These are phyloP conservation scores for Drepana falcataria DNA, from an alignment of 2,888 invertebrate species.

Conservation along the genomic window DNA sequence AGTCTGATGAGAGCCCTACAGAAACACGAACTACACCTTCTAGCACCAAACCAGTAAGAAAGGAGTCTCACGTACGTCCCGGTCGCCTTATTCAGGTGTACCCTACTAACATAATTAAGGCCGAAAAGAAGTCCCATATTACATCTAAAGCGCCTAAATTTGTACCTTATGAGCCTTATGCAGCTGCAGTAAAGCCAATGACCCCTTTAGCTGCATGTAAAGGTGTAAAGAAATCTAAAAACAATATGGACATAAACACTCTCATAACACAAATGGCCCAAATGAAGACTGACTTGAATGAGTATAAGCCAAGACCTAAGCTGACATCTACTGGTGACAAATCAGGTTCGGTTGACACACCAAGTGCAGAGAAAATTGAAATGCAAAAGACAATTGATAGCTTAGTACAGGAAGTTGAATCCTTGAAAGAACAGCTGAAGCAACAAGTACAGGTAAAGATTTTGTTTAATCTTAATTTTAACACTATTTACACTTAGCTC, in stretches of 20 bases:
- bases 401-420: slow-evolving; percentile 83
- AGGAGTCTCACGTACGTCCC: slow-evolving; percentile 34
- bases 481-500: too few relatives aligned
- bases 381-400: slow-evolving; percentile 81
- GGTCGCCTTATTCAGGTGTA: slow-evolving; percentile 61
- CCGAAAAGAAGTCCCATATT: slow-evolving; percentile 75
- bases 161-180: slow-evolving; percentile 93
- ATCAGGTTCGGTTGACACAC: slow-evolving; percentile 33
- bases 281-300: slow-evolving; percentile 81
- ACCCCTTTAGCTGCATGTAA: slow-evolving; percentile 70
- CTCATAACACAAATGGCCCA: slow-evolving; percentile 85
- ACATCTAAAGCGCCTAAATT: slow-evolving; percentile 87
- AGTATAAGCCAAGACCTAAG: slow-evolving; percentile 73
- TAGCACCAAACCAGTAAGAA: slow-evolving; percentile 24
- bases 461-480: neutral
- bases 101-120: slow-evolving; percentile 80
- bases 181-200: slow-evolving; percentile 90
- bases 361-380: slow-evolving; percentile 61
- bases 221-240: slow-evolving; percentile 64
- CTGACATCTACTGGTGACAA: slow-evolving; percentile 56
- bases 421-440: slow-evolving; percentile 88
- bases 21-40: slow-evolving; percentile 35
- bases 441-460: slow-evolving; percentile 86
- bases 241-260: slow-evolving; percentile 82
- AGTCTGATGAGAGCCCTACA: slow-evolving; percentile 66